Percentiles rank a stretch among this genome's conserved stretches.
Conservation (phyloP, 2,888 invertebrate genomes). For the Hirtodrosophila confusa region DNA sequence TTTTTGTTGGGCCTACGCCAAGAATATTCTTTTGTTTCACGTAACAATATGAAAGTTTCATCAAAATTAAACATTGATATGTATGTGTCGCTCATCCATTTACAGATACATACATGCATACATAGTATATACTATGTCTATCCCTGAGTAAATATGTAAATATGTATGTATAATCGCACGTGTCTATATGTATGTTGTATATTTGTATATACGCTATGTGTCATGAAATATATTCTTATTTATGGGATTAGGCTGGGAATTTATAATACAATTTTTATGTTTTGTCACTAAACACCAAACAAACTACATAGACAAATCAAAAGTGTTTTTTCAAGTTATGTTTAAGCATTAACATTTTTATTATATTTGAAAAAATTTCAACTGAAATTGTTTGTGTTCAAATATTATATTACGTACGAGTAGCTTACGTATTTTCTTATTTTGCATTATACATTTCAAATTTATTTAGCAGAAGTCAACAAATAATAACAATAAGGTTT, state of each 20-base stretch:
- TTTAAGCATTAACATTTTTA: constrained; percentile 5
- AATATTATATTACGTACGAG: constrained; percentile 6
- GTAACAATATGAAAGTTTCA: constrained; percentile 64
- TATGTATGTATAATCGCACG: constrained; percentile 28
- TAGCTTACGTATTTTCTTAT: not conserved
- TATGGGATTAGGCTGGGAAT: constrained; percentile 50
- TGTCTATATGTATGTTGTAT: constrained; percentile 25
- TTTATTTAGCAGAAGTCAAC: no score
- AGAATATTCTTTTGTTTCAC: constrained; percentile 61
- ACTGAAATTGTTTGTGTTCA: not conserved
- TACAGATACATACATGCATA: constrained; percentile 1
- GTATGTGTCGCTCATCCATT: constrained; percentile 28
- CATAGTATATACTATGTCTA: not conserved
- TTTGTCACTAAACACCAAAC: constrained; percentile 16
- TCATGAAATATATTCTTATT: constrained; percentile 38
- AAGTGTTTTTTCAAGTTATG: not conserved
- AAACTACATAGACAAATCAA: constrained; percentile 7
- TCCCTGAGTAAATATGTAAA: constrained; percentile 24
- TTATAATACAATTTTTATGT: constrained; percentile 38
- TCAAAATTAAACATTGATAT: constrained; percentile 53
- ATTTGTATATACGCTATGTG: constrained; percentile 13
- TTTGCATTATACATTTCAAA: no score
- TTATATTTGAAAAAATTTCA: not conserved
- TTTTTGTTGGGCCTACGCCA: constrained; percentile 57
- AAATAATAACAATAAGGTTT: no score